Conservation (phyloP, 2,113 vertebrate species). For the Lepisosteus oculatus region DNA sequence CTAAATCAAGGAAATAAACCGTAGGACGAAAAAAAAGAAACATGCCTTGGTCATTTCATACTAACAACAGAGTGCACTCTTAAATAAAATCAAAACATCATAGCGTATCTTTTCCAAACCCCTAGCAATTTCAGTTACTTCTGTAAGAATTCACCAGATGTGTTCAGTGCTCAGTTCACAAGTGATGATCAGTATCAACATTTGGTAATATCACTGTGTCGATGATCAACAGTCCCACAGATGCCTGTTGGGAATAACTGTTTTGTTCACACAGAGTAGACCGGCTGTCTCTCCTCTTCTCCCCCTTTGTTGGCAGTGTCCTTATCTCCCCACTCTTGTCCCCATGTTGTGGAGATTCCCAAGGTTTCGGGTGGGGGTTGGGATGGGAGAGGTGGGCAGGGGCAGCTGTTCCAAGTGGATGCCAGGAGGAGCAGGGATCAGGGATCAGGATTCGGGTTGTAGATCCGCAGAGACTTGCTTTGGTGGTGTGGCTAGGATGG, state of each 20-base stretch:
- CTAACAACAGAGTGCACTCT: slow-evolving; percentile 35
- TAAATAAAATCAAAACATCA: slow-evolving; percentile 20
- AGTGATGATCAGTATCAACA: slow-evolving; percentile 56
- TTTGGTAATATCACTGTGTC: slow-evolving; percentile 52
- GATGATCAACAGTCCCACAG: slow-evolving; percentile 15
- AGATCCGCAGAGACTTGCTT: slow-evolving; percentile 68
- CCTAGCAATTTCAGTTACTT: background rate
- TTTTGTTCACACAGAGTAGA: background rate
- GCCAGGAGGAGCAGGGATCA: background rate
- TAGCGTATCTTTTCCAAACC: slow-evolving; percentile 4
- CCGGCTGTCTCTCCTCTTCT: slow-evolving; percentile 26
- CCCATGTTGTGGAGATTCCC: background rate
- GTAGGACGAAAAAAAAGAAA: slow-evolving; percentile 30
- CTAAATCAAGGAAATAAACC: slow-evolving; percentile 34
- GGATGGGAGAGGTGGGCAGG: slow-evolving; percentile 33
- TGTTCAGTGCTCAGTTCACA: slow-evolving; percentile 63
- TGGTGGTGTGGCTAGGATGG: slow-evolving; percentile 75
- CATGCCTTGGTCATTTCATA: slow-evolving; percentile 46
- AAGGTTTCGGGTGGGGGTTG: slow-evolving; percentile 19
- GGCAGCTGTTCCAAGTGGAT: background rate
- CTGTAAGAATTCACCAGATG: slow-evolving; percentile 22
- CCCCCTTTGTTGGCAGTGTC: slow-evolving; percentile 10
- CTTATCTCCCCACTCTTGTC: background rate
- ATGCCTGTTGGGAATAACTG: slow-evolving; percentile 27
- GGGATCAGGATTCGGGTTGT: slow-evolving; percentile 80